Percentiles rank a stretch among this genome's conserved stretches.
These are phyloP conservation scores for Cottoperca gobio DNA, from an alignment of 2,797 vertebrate genomes.

Conservation along the genomic window DNA sequence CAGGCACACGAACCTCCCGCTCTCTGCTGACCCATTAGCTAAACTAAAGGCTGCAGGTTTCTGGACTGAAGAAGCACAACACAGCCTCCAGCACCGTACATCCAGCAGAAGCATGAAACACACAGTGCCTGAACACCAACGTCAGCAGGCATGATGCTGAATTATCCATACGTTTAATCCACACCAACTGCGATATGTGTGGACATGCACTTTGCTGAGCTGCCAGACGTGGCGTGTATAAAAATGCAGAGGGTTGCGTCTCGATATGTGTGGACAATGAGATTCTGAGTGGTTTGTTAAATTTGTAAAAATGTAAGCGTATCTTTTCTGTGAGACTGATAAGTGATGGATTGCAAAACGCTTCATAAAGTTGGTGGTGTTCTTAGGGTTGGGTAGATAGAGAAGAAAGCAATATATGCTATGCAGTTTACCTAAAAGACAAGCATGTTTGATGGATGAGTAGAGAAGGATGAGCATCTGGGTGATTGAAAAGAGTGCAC, in stretches of 20 bases:
- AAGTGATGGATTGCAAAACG: too few relatives aligned
- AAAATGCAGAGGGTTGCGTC: neutral
- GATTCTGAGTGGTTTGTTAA: too few relatives aligned
- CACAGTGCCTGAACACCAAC: neutral
- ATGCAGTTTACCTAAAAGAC: too few relatives aligned
- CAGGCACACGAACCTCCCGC: conserved; percentile 10
- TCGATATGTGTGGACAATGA: too few relatives aligned
- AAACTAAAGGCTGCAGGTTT: conserved; percentile 9
- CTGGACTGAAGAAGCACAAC: neutral
- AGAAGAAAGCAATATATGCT: too few relatives aligned
- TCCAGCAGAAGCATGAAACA: neutral
- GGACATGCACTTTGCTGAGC: neutral
- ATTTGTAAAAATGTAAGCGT: neutral
- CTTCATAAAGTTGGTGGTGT: too few relatives aligned
- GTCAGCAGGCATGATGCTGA: neutral
- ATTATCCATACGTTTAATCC: neutral
- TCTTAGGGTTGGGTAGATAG: too few relatives aligned
- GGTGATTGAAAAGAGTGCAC: too few relatives aligned
- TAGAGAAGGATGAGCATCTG: too few relatives aligned
- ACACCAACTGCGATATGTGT: neutral
- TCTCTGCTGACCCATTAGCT: conserved; percentile 11
- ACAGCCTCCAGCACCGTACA: neutral
- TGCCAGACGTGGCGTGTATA: neutral
- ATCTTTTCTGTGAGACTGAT: neutral
- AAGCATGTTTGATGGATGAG: too few relatives aligned